Percentiles rank a stretch among this genome's conserved stretches.
phyloP scores from a whole-genome alignment of 2,113 vertebrate species.

The Thryonomys swinderianus region DNA sequence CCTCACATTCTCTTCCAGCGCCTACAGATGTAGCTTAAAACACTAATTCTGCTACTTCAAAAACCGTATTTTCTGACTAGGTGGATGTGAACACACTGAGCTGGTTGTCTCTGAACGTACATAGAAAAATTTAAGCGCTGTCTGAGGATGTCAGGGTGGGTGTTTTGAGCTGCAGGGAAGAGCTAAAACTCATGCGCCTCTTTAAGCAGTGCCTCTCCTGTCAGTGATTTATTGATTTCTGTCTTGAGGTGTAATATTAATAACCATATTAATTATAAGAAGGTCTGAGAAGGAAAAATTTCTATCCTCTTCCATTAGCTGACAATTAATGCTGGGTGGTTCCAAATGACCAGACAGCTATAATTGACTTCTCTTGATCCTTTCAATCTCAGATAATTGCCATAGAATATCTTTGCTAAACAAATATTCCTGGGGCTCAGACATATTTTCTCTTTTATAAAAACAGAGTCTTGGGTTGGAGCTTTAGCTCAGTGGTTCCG shows the following conservation, averaged over 20 bases:
- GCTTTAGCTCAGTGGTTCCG: too few species aligned
- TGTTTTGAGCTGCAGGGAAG: slow-evolving; percentile 17
- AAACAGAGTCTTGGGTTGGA: neutral
- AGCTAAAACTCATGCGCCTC: slow-evolving; percentile 41
- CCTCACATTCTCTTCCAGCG: neutral
- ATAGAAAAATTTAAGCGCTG: fast-evolving
- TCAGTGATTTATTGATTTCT: slow-evolving; percentile 65
- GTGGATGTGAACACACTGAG: neutral
- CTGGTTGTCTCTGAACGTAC: fast-evolving
- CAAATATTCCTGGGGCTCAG: slow-evolving; percentile 21
- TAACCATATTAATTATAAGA: slow-evolving; percentile 65
- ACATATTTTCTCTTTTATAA: neutral
- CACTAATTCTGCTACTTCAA: slow-evolving; percentile 35
- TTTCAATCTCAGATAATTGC: slow-evolving; percentile 53
- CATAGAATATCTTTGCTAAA: neutral
- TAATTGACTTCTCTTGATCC: slow-evolving; percentile 43
- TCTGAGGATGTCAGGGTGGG: fast-evolving
- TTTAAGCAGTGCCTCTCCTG: slow-evolving; percentile 50
- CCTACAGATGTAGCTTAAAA: neutral
- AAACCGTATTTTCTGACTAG: neutral
- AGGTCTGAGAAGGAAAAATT: slow-evolving; percentile 60
- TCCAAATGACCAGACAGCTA: slow-evolving; percentile 57
- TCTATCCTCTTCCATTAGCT: slow-evolving; percentile 67
- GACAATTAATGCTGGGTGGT: neutral
- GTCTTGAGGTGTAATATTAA: slow-evolving; percentile 54